These are phyloP conservation scores for Salmo trutta DNA, from an alignment of 2,797 vertebrate genomes.

Conservation along the genomic window DNA sequence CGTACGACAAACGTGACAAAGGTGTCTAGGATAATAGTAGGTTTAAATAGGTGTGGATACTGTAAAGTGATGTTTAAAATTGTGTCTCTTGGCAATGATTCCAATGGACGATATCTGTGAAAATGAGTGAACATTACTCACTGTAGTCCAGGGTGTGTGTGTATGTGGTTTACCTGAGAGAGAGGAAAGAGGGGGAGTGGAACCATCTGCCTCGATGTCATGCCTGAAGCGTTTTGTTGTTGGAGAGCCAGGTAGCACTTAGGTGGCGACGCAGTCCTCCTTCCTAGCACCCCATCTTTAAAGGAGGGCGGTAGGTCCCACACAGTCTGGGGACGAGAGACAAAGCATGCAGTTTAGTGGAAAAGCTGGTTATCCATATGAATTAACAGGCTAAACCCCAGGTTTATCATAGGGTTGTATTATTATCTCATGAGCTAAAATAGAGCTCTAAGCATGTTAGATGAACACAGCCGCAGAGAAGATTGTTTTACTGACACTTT, in stretches of 20 bases:
- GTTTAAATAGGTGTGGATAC: background rate
- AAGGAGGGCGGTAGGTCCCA: background rate
- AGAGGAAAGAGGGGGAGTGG: background rate
- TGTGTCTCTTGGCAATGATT: background rate
- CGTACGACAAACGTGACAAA: background rate
- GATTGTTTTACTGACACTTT: no score
- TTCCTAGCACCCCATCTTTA: background rate
- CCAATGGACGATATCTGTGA: background rate
- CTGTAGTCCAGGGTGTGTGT: constrained; percentile 9
- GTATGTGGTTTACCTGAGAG: constrained; percentile 20
- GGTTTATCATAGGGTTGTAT: background rate
- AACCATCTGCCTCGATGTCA: background rate
- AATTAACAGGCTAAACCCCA: background rate
- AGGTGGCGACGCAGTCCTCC: background rate
- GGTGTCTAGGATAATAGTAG: background rate
- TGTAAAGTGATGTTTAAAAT: background rate
- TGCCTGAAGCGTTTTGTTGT: background rate
- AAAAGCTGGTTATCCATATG: background rate
- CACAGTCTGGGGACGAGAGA: background rate
- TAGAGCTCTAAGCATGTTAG: no score
- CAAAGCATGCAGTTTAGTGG: background rate
- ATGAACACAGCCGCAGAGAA: no score
- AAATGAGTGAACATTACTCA: background rate
- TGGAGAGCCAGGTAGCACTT: background rate
- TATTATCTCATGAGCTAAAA: background rate